Evolutionary conservation across 2,888 invertebrate species (phyloP).

Genomic region (Chorisops tibialis): DNA sequence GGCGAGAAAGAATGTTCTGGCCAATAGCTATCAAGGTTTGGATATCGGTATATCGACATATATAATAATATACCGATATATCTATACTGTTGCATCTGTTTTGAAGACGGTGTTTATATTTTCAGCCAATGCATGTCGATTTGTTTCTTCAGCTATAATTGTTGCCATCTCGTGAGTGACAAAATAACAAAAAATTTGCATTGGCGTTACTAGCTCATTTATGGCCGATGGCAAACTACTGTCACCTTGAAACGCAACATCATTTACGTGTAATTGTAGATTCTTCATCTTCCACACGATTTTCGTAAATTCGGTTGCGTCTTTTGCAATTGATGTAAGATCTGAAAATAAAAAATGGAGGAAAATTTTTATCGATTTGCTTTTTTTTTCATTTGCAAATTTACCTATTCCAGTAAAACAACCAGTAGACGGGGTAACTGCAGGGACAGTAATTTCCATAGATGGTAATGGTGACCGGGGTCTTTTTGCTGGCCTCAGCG

Average conservation of each 20-base stretch:
- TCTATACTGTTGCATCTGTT: slow-evolving; percentile 28
- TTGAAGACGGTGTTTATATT: slow-evolving; percentile 30
- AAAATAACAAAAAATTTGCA: not conserved
- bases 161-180: not conserved
- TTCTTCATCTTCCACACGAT: not conserved
- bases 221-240: not conserved
- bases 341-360: not conserved
- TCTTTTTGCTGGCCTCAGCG: not conserved
- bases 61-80: slow-evolving; percentile 32
- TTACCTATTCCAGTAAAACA: not conserved
- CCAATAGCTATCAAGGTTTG: slow-evolving; percentile 33
- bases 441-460: not conserved
- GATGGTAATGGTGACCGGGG: not conserved
- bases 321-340: not conserved
- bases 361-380: not conserved
- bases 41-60: slow-evolving; percentile 31
- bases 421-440: not conserved
- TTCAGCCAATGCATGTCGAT: slow-evolving; percentile 31
- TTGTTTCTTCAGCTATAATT: slow-evolving; percentile 27
- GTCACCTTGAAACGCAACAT: not conserved
- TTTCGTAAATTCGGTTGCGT: not conserved
- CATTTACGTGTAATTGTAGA: no score
- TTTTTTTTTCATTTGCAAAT: not conserved
- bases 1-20: slow-evolving; percentile 32
- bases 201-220: not conserved